phyloP scores from a whole-genome alignment of 1,140 invertebrate species.

The Galendromus occidentalis region DNA sequence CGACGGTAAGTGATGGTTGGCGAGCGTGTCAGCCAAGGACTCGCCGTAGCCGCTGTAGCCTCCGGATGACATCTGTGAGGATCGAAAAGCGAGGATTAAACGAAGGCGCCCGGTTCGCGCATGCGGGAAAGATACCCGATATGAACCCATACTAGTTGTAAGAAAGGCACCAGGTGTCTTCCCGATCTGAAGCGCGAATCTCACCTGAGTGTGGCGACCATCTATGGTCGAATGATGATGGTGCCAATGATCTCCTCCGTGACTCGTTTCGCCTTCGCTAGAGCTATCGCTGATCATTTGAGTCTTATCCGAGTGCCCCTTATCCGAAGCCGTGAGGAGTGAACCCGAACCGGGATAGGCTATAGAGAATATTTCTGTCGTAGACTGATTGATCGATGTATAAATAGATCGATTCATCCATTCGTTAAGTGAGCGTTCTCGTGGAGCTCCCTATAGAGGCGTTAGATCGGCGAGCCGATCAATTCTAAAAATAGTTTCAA shows the following conservation, averaged over 20 bases:
- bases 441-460: no score
- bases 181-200: no score
- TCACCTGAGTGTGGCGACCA: conserved; percentile 7
- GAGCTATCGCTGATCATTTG: conserved; percentile 9
- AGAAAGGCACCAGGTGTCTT: no score
- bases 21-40: neutral
- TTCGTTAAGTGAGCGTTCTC: no score
- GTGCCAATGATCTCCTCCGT: neutral
- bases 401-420: no score
- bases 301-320: conserved; percentile 5
- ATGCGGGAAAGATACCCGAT: no score
- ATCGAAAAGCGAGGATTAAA: neutral
- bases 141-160: no score
- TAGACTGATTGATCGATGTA: no score
- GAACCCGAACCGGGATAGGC: neutral
- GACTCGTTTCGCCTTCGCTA: conserved; percentile 1
- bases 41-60: conserved; percentile 7
- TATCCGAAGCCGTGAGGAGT: neutral
- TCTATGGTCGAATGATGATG: neutral
- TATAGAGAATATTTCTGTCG: neutral
- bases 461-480: no score
- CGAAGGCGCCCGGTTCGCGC: no score
- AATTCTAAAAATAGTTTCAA: no score
- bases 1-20: neutral
- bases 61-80: neutral